Percentiles rank a stretch among this genome's conserved stretches.
Evolutionary conservation across 2,888 invertebrate genomes (phyloP).

Genomic region (Trichopria drosophilae): DNA sequence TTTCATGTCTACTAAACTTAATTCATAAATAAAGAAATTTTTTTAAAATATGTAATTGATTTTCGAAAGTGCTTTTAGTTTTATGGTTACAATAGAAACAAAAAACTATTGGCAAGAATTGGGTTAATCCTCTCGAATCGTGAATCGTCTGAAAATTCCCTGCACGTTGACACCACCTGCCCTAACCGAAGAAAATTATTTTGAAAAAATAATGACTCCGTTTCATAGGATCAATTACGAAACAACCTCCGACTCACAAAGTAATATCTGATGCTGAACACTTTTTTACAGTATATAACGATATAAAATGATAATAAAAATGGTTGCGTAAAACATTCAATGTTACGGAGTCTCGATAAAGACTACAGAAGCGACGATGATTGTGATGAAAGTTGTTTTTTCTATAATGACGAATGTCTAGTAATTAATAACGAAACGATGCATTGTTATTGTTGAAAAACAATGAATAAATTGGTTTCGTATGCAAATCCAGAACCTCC

Average conservation of each 20-base stretch:
- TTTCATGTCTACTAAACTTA: too few species aligned
- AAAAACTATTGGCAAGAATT: slow-evolving; percentile 20
- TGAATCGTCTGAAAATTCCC: slow-evolving; percentile 25
- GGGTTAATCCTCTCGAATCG: slow-evolving; percentile 29
- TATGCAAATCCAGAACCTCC: too few species aligned
- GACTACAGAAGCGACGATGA: slow-evolving; percentile 37
- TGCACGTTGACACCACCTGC: slow-evolving; percentile 13
- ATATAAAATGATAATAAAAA: not conserved
- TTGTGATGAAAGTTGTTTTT: slow-evolving; percentile 49
- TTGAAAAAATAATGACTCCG: slow-evolving; percentile 11
- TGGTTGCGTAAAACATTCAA: not conserved
- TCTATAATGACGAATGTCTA: slow-evolving; percentile 34
- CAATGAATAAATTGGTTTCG: not conserved
- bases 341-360: not conserved
- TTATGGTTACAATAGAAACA: too few species aligned
- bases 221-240: too few species aligned
- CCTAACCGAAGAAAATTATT: slow-evolving; percentile 15
- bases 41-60: too few species aligned
- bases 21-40: too few species aligned
- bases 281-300: not conserved
- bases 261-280: not conserved
- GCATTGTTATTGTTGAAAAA: slow-evolving; percentile 15
- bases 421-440: slow-evolving; percentile 18
- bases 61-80: too few species aligned
- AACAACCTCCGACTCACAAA: slow-evolving; percentile 9